These are phyloP conservation scores for Acyrthosiphon pisum DNA, from an alignment of 1,140 invertebrate genomes.

Conservation along the genomic window DNA sequence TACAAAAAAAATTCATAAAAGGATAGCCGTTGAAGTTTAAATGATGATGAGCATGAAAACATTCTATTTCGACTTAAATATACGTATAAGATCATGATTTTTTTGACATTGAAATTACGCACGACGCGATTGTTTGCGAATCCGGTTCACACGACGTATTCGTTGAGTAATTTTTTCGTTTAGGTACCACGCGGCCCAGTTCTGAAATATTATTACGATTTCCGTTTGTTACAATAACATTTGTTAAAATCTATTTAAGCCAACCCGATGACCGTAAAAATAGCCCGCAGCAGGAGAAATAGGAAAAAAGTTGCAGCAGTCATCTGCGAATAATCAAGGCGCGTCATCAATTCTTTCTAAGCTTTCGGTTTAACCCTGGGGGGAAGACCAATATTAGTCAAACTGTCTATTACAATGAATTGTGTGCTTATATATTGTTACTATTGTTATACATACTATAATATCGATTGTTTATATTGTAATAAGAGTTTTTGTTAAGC, in stretches of 20 bases:
- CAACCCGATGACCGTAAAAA: not conserved
- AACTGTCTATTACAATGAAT: not conserved
- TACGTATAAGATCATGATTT: not conserved
- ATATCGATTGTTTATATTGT: not conserved
- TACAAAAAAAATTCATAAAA: not conserved
- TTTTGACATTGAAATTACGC: not conserved
- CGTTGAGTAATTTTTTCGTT: not conserved
- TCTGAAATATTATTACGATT: not conserved
- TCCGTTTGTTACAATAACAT: not conserved
- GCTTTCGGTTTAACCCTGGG: not conserved
- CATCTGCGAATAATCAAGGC: not conserved
- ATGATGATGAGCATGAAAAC: not conserved
- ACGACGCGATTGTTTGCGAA: not conserved
- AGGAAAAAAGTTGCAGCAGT: not conserved
- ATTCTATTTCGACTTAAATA: not conserved
- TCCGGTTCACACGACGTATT: conserved; percentile 1
- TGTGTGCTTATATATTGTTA: not conserved
- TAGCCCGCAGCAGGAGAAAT: not conserved
- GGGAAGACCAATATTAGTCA: not conserved
- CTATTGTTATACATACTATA: not conserved
- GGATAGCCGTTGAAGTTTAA: not conserved
- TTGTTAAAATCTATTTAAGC: not conserved
- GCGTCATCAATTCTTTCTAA: not conserved
- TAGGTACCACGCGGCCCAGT: not conserved
- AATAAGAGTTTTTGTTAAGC: not conserved